phyloP scores from a whole-genome alignment of 2,888 invertebrate genomes.

The Eilema caniola region DNA sequence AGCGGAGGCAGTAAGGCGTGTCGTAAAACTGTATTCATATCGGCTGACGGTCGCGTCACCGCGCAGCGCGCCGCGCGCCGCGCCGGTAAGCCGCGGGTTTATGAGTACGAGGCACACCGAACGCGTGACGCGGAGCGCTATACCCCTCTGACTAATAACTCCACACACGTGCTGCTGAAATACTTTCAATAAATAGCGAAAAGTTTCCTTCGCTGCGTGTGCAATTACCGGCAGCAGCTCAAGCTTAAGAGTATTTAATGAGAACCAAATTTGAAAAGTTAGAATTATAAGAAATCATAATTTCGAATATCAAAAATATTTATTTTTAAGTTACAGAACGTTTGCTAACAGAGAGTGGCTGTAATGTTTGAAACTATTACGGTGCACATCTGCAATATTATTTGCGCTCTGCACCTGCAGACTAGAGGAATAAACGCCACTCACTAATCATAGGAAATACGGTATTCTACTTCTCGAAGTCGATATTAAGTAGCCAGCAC shows the following conservation, averaged over 20 bases:
- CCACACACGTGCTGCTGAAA: neutral
- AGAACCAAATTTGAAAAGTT: too few relatives aligned
- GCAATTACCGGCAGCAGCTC: neutral
- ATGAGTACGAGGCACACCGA: conserved; percentile 7
- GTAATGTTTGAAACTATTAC: too few relatives aligned
- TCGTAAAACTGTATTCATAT: conserved; percentile 23
- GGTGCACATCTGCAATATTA: too few relatives aligned
- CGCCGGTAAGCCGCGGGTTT: conserved; percentile 2
- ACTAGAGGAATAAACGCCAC: neutral
- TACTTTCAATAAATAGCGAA: neutral
- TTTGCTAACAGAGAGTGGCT: too few relatives aligned
- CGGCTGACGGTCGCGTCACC: conserved; percentile 2
- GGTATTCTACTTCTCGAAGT: neutral
- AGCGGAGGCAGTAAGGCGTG: conserved; percentile 15
- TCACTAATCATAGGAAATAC: neutral
- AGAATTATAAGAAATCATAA: too few relatives aligned
- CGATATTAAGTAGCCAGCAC: neutral
- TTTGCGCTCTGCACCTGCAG: neutral
- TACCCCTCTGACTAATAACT: neutral
- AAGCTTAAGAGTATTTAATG: neutral
- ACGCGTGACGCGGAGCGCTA: neutral
- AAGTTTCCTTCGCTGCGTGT: neutral
- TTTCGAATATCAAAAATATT: too few relatives aligned
- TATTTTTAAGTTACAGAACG: too few relatives aligned
- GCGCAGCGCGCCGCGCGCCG: neutral